Evolutionary conservation across 2,113 vertebrate species (phyloP), one percentile per base, ranked within the genome.

Genomic region (Hymenochirus boettgeri): DNA sequence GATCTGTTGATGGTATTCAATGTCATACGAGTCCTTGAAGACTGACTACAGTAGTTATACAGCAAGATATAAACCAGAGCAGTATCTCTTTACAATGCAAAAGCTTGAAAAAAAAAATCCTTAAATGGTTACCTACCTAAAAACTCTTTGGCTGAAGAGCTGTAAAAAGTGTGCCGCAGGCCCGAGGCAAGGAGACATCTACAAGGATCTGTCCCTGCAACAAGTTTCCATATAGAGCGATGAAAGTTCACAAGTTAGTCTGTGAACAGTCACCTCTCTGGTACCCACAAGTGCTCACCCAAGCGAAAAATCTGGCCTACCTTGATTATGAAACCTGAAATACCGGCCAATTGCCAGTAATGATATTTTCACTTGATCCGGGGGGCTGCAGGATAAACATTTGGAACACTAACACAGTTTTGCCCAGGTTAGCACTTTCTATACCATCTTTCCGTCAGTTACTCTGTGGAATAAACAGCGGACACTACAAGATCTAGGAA

Each of bases 171-270:
- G 90, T 90, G 87, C 86, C 88, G 89, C 91, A 91, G 91, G 91
- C 89, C 88, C 91, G 86, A 90, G 89, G 91, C 89, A 92, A 92
- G 89, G 89, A 93, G 91, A 83, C 91, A 89, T 89, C 91, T 92
- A 93, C 91, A 93, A n/a, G 91, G 90, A 92, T 90, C 86, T 91
- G 90, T 91, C 88, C 91, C 91, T 92, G 91, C 91, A 94, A 93
- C 90, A 91, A 92, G 90, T 92, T 88, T 94, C 90, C 90, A 91
- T 92, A 93, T 81, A 93, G 90, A 93, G 91, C 88, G 91, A 91
- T 92, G 90, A 93, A 90, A 93, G 92, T 92, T 94, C 91, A 93
- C 91, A 92, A 90, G 83, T 86, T 87, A 92, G 86, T 87, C 90
- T 91, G 91, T 92, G 90, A 94, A 92, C 91, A 85, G 84, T 91